phyloP scores from a whole-genome alignment of 2,888 invertebrate genomes.

The Drosophila macrothrix region DNA sequence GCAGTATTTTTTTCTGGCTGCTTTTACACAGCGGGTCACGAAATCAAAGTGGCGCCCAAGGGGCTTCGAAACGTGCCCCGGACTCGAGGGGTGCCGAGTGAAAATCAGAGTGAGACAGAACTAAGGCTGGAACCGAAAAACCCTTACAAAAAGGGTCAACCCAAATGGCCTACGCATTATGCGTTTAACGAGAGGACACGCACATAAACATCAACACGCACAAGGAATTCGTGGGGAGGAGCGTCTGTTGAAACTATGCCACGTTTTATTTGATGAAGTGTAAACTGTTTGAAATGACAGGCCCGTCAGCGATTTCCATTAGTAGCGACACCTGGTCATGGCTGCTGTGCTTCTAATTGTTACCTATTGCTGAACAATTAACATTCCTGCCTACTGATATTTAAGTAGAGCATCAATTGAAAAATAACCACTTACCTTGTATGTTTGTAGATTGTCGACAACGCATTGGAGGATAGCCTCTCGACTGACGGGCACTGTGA shows the following conservation, averaged over 20 bases:
- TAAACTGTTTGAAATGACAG: constrained; percentile 66
- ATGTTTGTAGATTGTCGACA: constrained; percentile 89
- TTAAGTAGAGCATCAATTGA: neutral
- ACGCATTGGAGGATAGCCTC: constrained; percentile 89
- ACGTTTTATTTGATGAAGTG: constrained; percentile 76
- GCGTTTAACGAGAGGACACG: constrained; percentile 61
- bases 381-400: constrained; percentile 3
- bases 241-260: constrained; percentile 40
- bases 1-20: constrained; percentile 25
- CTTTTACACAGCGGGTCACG: constrained; percentile 49
- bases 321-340: constrained; percentile 24
- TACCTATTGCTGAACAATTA: constrained; percentile 28
- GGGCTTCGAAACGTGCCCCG: constrained; percentile 53
- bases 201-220: constrained; percentile 22
- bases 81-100: neutral
- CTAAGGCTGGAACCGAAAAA: constrained; percentile 15
- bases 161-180: constrained; percentile 61
- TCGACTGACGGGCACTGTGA: constrained; percentile 89
- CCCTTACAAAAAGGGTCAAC: constrained; percentile 58
- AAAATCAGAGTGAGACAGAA: neutral
- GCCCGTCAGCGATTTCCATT: constrained; percentile 35
- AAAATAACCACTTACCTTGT: constrained; percentile 86
- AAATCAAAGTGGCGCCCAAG: constrained; percentile 62
- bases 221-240: constrained; percentile 23
- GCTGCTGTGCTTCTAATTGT: constrained; percentile 41